These are phyloP conservation scores for Lophura nycthemera DNA, from an alignment of 2,113 vertebrate genomes.

Conservation along the genomic window DNA sequence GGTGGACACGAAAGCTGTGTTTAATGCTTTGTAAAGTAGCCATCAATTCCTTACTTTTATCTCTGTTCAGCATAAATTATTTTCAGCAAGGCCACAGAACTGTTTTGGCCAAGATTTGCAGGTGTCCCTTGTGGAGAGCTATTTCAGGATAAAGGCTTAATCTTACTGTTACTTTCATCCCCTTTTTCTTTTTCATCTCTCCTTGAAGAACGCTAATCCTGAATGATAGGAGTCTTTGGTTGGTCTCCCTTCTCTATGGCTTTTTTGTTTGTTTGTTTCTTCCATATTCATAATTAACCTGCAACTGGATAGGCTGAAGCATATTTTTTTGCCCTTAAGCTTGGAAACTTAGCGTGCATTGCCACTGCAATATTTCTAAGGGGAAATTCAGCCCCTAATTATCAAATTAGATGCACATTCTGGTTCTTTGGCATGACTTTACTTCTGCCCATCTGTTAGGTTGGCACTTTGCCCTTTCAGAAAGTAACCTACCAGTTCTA, in stretches of 20 bases:
- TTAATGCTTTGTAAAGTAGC: slow-evolving; percentile 64
- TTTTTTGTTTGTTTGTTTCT: neutral
- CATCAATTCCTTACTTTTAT: slow-evolving; percentile 66
- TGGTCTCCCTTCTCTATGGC: neutral
- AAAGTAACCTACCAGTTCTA: slow-evolving; percentile 50
- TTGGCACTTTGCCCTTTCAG: slow-evolving; percentile 52
- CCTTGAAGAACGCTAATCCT: slow-evolving; percentile 19
- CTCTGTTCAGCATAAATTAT: slow-evolving; percentile 67
- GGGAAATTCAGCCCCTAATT: slow-evolving; percentile 61
- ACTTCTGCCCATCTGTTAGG: slow-evolving; percentile 55
- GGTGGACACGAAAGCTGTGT: slow-evolving; percentile 62
- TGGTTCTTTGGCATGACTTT: slow-evolving; percentile 62
- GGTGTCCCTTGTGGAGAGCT: slow-evolving; percentile 55
- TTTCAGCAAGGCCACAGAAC: slow-evolving; percentile 23
- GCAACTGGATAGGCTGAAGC: neutral
- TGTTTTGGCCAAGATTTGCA: slow-evolving; percentile 49
- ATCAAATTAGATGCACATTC: slow-evolving; percentile 71
- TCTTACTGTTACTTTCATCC: slow-evolving; percentile 22
- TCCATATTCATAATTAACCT: neutral
- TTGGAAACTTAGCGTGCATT: neutral
- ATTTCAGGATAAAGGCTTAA: slow-evolving; percentile 50
- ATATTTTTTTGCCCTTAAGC: slow-evolving; percentile 31
- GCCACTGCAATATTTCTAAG: slow-evolving; percentile 34
- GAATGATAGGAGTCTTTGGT: neutral
- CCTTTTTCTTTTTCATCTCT: slow-evolving; percentile 14